phyloP scores from a whole-genome alignment of 2,888 invertebrate species.

The Cartodere bifasciata region DNA sequence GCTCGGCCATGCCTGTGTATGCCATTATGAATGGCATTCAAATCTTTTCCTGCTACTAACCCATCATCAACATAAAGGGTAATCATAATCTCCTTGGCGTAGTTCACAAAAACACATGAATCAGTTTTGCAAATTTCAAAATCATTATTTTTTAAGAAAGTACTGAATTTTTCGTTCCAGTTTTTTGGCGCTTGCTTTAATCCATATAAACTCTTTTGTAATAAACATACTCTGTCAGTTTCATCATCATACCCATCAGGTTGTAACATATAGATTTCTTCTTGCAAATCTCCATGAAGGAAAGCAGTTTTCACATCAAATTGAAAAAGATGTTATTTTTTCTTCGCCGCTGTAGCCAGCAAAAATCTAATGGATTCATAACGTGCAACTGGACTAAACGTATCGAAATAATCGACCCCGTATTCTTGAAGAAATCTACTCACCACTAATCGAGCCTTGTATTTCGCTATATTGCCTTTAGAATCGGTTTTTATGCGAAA shows the following conservation, averaged over 20 bases:
- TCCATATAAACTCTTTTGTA: conserved; percentile 11
- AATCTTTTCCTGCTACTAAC: conserved; percentile 2
- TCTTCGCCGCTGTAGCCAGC: conserved; percentile 10
- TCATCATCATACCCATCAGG: conserved; percentile 9
- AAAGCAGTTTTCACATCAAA: conserved; percentile 13
- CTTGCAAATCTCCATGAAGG: conserved; percentile 10
- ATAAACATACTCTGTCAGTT: conserved; percentile 7
- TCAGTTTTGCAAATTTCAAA: too few species aligned
- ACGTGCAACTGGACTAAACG: conserved; percentile 14
- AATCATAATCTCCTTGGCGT: conserved; percentile 14
- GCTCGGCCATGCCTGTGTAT: too few species aligned
- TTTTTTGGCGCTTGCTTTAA: conserved; percentile 12
- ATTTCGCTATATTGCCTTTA: too few species aligned
- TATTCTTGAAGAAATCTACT: conserved; percentile 11
- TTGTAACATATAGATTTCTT: conserved; percentile 9
- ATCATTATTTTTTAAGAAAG: conserved; percentile 6
- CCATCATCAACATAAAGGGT: conserved; percentile 4
- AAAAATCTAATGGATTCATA: conserved; percentile 12
- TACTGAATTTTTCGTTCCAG: conserved; percentile 10
- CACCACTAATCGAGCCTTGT: conserved; percentile 6
- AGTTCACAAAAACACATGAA: conserved; percentile 16
- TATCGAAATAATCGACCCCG: conserved; percentile 14
- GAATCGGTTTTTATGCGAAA: conserved; percentile 1
- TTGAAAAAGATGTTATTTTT: conserved; percentile 8
- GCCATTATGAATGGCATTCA: conserved; percentile 12